Evolutionary conservation across 2,113 vertebrate species (phyloP).

Genomic region (Toxostoma redivivum): DNA sequence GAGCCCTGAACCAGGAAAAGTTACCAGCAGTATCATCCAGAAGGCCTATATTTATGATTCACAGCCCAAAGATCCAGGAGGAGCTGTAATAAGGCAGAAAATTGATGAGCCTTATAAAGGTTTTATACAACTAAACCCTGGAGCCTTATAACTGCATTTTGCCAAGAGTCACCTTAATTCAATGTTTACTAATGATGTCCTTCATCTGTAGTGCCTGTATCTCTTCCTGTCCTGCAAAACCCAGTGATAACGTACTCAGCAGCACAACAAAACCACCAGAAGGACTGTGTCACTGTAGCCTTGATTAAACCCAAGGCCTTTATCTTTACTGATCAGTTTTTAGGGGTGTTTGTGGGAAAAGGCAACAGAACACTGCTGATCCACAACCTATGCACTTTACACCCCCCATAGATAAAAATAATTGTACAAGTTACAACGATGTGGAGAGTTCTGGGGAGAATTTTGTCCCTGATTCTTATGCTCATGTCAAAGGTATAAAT

Average conservation of each 20-base stretch:
- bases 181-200: constrained; percentile 51
- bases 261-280: background rate
- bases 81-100: constrained; percentile 46
- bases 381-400: rapidly evolving
- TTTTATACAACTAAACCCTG: constrained; percentile 37
- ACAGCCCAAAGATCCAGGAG: constrained; percentile 34
- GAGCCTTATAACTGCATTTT: constrained; percentile 43
- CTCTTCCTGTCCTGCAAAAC: constrained; percentile 32
- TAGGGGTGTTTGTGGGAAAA: background rate
- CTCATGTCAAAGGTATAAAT: background rate
- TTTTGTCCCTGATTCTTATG: background rate
- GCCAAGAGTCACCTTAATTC: constrained; percentile 52
- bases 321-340: background rate
- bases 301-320: background rate
- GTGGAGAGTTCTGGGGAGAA: background rate
- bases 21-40: background rate
- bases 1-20: constrained; percentile 21
- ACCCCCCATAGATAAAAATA: rapidly evolving
- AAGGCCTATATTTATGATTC: constrained; percentile 46
- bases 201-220: background rate
- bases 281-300: background rate
- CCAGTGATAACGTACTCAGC: background rate
- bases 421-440: background rate
- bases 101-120: constrained; percentile 60
- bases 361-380: background rate